Evolutionary conservation across 2,888 invertebrate species (phyloP).

Genomic region (Chironomus riparius): DNA sequence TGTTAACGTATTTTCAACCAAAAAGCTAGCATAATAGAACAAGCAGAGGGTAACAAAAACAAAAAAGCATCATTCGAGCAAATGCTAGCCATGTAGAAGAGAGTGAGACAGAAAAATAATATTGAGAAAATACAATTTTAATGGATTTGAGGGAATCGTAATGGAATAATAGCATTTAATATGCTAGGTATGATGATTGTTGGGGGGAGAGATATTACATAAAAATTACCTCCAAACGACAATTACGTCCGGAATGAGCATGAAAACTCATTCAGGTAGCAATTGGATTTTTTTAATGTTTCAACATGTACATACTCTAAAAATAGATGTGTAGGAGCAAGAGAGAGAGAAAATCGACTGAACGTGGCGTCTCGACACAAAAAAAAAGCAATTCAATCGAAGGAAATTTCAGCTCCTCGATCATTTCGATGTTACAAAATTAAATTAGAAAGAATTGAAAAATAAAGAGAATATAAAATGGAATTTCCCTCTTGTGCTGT

Average conservation of each 20-base stretch:
- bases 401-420: not conserved
- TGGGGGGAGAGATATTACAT: constrained; percentile 14
- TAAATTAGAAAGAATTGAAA: not conserved
- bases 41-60: no score
- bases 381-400: not conserved
- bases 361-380: not conserved
- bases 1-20: no score
- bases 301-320: not conserved
- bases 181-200: not conserved
- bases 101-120: no score
- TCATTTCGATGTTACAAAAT: no score
- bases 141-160: constrained; percentile 15
- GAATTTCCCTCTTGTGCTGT: not conserved
- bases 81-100: no score
- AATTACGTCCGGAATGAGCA: constrained; percentile 14
- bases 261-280: constrained; percentile 21
- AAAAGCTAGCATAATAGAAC: no score
- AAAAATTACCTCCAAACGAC: constrained; percentile 22
- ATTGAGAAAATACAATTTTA: constrained; percentile 8
- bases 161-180: constrained; percentile 19
- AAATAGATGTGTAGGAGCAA: not conserved
- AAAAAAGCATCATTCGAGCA: no score
- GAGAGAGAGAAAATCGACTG: not conserved
- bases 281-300: constrained; percentile 14
- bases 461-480: not conserved